phyloP scores from a whole-genome alignment of 1,140 invertebrate genomes.

The Mactra quadrangularis region DNA sequence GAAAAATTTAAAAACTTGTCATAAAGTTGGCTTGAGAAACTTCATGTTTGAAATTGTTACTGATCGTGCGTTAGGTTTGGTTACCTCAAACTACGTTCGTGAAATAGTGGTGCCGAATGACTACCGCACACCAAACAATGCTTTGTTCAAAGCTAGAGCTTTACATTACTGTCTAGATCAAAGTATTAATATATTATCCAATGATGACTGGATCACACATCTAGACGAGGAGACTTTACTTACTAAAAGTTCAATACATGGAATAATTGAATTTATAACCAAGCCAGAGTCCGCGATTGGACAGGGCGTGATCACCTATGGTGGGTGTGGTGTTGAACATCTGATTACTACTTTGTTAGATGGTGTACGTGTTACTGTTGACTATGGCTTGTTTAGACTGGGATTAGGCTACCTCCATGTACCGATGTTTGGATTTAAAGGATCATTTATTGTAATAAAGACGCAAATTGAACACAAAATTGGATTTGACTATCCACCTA shows the following conservation, averaged over 20 bases:
- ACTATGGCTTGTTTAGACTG: constrained; percentile 97
- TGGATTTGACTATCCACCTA: constrained; percentile 96
- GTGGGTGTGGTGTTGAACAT: constrained; percentile 96
- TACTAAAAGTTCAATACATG: constrained; percentile 92
- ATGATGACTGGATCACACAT: constrained; percentile 98
- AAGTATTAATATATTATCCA: constrained; percentile 91
- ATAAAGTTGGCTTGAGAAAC: constrained; percentile 95
- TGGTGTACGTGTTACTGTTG: constrained; percentile 93
- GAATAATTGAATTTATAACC: constrained; percentile 96
- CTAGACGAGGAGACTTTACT: constrained; percentile 98
- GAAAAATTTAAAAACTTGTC: constrained; percentile 94
- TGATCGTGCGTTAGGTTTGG: constrained; percentile 91
- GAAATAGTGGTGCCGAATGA: constrained; percentile 93
- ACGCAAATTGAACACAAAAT: constrained; percentile 93
- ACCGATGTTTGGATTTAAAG: constrained; percentile 97
- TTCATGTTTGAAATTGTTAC: constrained; percentile 98
- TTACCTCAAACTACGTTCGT: constrained; percentile 88
- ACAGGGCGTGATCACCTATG: constrained; percentile 98
- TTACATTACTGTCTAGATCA: constrained; percentile 97
- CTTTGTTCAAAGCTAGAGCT: constrained; percentile 96
- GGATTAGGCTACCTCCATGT: constrained; percentile 97
- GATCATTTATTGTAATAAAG: constrained; percentile 86
- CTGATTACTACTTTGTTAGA: constrained; percentile 98
- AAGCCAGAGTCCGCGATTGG: constrained; percentile 98
- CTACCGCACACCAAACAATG: constrained; percentile 94